Base-by-base conservation (phyloP, 2,113 vertebrate species). In the Centropus unirufus region DNA sequence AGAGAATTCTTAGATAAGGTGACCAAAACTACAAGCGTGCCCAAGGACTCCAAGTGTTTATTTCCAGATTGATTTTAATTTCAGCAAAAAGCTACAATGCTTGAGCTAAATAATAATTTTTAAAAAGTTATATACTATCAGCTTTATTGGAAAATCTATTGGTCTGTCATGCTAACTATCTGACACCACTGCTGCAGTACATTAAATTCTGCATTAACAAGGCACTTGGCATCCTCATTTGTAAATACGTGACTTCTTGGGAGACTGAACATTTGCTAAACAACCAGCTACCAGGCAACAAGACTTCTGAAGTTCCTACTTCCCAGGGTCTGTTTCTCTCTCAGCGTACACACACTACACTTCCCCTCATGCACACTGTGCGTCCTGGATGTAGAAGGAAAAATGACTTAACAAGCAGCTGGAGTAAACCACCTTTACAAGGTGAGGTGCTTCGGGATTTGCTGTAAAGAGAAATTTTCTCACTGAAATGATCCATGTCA, bases 181-280 rank as follows among this genome's bases (percentile, higher is more conserved):
- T 93, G 92, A 87, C 90, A 93, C 70, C 54, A 85, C 58, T 68
- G 55, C 74, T 94, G 78, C 92, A 94, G 82, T 81, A 94, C 87
- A 93, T 95, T 95, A 95, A 96, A 95, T 83, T 96, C 90, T 92
- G 78, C 82, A 90, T 92, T 96, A 95, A 96, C 86, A 92, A 95
- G 92, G 76, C 76, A 90, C 59, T 95, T 93, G 87, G 73, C 76
- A 95, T 92, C 39, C 70, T 94, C 79, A 67, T 90, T 81, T 83
- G 55, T 78, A 74, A 74, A 44, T 57, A 69, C 0, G 2, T 46
- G 79, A 91, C 82, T 89, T 76, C 61, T 46, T 81, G 77, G 57
- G 57, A 97, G 51, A 64, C 51, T 16, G 49, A 96, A 78, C 32
- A 39, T 77, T 85, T 76, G n/a, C 58, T 87, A 27, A 94, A 84